These are phyloP conservation scores for Psettodes erumei DNA, from an alignment of 2,113 vertebrate species.

Conservation along the genomic window DNA sequence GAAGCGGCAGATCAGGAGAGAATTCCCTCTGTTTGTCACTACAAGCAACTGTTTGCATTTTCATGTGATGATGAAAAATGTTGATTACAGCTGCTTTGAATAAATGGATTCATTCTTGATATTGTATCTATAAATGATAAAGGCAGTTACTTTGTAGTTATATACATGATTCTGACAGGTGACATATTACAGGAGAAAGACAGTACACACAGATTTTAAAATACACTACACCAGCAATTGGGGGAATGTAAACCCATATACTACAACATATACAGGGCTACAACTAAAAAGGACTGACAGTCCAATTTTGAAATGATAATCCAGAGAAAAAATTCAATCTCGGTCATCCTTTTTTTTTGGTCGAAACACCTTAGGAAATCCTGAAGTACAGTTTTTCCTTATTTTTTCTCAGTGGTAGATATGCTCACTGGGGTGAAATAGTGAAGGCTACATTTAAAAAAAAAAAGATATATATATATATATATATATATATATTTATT, in stretches of 20 bases:
- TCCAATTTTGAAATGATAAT: conserved; percentile 10
- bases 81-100: not conserved
- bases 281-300: too few species aligned
- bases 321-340: conserved; percentile 13
- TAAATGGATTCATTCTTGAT: not conserved
- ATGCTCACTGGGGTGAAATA: not conserved
- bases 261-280: not conserved
- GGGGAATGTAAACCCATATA: too few species aligned
- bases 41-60: not conserved
- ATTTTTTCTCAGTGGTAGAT: too few species aligned
- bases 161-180: too few species aligned
- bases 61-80: not conserved
- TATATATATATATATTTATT: too few species aligned
- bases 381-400: too few species aligned
- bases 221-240: too few species aligned
- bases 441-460: not conserved
- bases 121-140: not conserved
- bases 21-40: not conserved
- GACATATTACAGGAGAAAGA: not conserved
- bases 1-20: not conserved
- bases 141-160: too few species aligned
- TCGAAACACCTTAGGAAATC: not conserved
- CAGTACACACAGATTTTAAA: too few species aligned
- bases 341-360: not conserved
- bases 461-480: too few species aligned